These are phyloP conservation scores for Mola mola DNA, from an alignment of 2,113 vertebrate genomes.

Conservation along the genomic window DNA sequence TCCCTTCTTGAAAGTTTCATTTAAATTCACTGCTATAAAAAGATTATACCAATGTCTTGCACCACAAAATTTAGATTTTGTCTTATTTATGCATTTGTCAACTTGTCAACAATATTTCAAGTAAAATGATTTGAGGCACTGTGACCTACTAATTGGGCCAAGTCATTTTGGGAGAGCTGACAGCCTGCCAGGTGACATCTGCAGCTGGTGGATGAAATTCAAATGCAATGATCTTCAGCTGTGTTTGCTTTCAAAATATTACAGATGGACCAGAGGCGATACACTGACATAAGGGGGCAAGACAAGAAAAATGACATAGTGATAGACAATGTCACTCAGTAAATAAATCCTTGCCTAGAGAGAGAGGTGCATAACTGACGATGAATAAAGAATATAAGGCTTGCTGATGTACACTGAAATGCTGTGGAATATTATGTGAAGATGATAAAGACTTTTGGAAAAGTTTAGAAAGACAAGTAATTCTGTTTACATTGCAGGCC, in stretches of 20 bases:
- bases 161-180: neutral
- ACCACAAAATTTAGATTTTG: too few relatives aligned
- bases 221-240: conserved; percentile 37
- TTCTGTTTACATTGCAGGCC: conserved; percentile 8
- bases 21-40: too few relatives aligned
- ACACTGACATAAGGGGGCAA: conserved; percentile 25
- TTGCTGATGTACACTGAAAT: conserved; percentile 14
- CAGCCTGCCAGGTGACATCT: conserved; percentile 24
- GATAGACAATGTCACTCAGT: conserved; percentile 52
- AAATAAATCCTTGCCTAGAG: conserved; percentile 58
- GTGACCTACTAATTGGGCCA: conserved; percentile 11
- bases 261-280: conserved; percentile 52
- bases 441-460: conserved; percentile 30
- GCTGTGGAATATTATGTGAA: conserved; percentile 25
- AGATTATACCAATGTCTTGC: too few relatives aligned
- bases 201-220: neutral
- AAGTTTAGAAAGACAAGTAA: conserved; percentile 17
- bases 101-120: too few relatives aligned
- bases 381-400: conserved; percentile 39
- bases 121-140: neutral
- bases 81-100: too few relatives aligned
- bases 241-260: conserved; percentile 47
- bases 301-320: conserved; percentile 46
- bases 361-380: conserved; percentile 50
- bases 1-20: too few relatives aligned